Evolutionary conservation across 2,113 vertebrate genomes (phyloP), one percentile per base, ranked within the genome.

Genomic region (Trogon melanurus): DNA sequence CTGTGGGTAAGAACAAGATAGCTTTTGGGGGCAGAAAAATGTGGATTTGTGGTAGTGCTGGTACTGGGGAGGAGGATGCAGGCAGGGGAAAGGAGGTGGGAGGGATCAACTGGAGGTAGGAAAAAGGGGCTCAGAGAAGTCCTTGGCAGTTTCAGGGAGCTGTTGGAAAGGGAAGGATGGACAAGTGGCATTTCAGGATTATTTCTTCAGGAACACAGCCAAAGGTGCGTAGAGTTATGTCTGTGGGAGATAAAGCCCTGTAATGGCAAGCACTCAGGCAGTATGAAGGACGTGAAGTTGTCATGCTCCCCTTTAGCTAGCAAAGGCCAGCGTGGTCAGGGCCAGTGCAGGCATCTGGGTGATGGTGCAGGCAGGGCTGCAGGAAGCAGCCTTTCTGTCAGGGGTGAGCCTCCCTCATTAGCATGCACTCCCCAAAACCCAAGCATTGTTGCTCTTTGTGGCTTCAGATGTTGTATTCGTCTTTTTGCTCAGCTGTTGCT

Each of bases 291-390:
- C 0, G 0, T 25, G 12, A 73, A 51, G 7, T 17, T 79, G 15
- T 75, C 70, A 51, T 20, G 21, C n/a, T 73, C 27, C 19, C 3
- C 14, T 44, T 64, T 50, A 53, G 17, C 38, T 80, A 86, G 25
- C 34, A n/a, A 44, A 56, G 23, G 2, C 23, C 22, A 69, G 5
- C 0, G 1, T n/a, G 15, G 26, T 16, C 4, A 2, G 2, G 2
- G 32, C 30, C 27, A 50, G 27, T 9, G 11, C 29, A 64, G 60
- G 44, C 45, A 61, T 22, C 10, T 65, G 62, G 32, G 36, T 69
- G 45, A 50, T 45, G 23, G 11, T 60, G 30, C 83, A 75, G 29
- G 30, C 12, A 61, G 50, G 10, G 18, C 13, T 76, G 45, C 19
- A 72, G 27, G 10, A 69, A 57, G 30, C 18, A 57, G 30, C 17